Conservation (phyloP, 2,888 invertebrate genomes). For the Cryptus armator region DNA sequence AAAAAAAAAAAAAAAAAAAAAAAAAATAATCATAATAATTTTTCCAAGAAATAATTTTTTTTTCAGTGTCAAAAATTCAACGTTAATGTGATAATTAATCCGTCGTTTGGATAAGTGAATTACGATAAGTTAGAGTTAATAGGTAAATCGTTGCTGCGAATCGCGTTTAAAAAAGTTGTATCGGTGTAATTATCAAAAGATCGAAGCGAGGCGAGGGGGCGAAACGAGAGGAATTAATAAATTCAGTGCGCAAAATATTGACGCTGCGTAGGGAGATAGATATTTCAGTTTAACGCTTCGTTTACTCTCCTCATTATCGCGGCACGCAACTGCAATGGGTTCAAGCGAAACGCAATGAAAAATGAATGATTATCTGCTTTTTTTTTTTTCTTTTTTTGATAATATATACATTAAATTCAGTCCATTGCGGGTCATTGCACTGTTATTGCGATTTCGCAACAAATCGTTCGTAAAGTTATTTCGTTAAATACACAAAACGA, state of each 20-base stretch:
- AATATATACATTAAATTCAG: constrained; percentile 73
- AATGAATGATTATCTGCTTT: not conserved
- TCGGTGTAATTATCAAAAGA: constrained; percentile 1
- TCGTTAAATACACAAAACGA: not conserved
- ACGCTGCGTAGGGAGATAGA: constrained; percentile 49
- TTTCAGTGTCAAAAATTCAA: constrained; percentile 30
- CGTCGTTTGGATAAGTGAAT: constrained; percentile 23
- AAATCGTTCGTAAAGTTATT: constrained; percentile 47
- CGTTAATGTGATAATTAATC: constrained; percentile 26
- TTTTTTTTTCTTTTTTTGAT: constrained; percentile 33
- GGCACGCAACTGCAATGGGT: constrained; percentile 19
- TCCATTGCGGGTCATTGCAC: constrained; percentile 77
- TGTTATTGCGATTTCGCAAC: constrained; percentile 73
- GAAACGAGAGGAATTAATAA: not conserved
- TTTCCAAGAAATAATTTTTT: no score
- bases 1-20: no score
- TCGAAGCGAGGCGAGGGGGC: not conserved
- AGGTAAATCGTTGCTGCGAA: not conserved
- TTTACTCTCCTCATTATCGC: constrained; percentile 1
- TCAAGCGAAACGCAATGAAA: constrained; percentile 30
- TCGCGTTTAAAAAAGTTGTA: not conserved
- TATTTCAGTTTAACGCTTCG: constrained; percentile 27
- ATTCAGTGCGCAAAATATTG: constrained; percentile 30
- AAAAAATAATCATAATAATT: no score
- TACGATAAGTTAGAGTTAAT: constrained; percentile 2